These are phyloP conservation scores for Volucella inflata DNA, from an alignment of 2,888 invertebrate species.

Conservation along the genomic window DNA sequence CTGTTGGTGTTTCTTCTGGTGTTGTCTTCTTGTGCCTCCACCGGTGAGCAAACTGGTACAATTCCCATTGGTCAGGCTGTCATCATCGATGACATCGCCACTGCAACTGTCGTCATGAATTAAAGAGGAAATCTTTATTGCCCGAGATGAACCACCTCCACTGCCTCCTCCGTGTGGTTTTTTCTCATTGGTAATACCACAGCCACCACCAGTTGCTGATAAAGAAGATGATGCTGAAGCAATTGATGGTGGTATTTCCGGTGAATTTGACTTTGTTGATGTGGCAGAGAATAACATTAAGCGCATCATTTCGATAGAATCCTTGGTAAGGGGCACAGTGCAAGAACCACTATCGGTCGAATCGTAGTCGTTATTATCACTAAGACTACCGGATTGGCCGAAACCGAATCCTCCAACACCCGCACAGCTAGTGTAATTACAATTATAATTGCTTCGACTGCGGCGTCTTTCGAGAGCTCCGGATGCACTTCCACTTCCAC, in stretches of 20 bases:
- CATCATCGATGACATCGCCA: slow-evolving; percentile 53
- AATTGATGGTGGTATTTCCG: slow-evolving; percentile 64
- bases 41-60: slow-evolving; percentile 42
- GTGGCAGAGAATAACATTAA: slow-evolving; percentile 82
- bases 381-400: slow-evolving; percentile 79
- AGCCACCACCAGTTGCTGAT: slow-evolving; percentile 76
- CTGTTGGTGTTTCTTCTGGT: slow-evolving; percentile 51
- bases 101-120: slow-evolving; percentile 64
- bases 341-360: slow-evolving; percentile 82
- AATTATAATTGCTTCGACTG: slow-evolving; percentile 73
- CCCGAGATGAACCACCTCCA: slow-evolving; percentile 12
- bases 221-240: slow-evolving; percentile 69
- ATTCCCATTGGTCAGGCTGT: slow-evolving; percentile 61
- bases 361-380: slow-evolving; percentile 77
- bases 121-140: slow-evolving; percentile 63
- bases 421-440: slow-evolving; percentile 70
- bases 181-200: neutral
- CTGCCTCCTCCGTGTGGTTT: slow-evolving; percentile 2
- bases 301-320: slow-evolving; percentile 82
- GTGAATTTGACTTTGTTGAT: slow-evolving; percentile 78
- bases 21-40: slow-evolving; percentile 48
- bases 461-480: slow-evolving; percentile 66
- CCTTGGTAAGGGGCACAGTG: slow-evolving; percentile 80
- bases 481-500: slow-evolving; percentile 36
- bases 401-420: slow-evolving; percentile 67